Conservation (phyloP, 2,797 vertebrate genomes). For the Natrix natrix region DNA sequence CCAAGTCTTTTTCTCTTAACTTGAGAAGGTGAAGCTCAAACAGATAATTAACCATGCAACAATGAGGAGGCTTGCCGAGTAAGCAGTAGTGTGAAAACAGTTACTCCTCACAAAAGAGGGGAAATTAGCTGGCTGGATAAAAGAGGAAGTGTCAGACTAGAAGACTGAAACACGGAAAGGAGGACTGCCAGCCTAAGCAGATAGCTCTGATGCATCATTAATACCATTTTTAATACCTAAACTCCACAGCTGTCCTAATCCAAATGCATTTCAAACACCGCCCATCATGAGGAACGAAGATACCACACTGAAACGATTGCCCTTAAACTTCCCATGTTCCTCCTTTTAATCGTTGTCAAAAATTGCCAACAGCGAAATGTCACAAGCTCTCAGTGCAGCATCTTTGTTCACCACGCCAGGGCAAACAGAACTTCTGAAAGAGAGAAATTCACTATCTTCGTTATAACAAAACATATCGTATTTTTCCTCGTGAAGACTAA, state of each 20-base stretch:
- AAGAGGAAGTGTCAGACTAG: conserved; percentile 77
- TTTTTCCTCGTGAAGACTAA: conserved; percentile 64
- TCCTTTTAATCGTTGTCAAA: conserved; percentile 55
- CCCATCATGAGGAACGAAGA: conserved; percentile 68
- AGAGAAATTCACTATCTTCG: conserved; percentile 50
- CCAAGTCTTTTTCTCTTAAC: conserved; percentile 48
- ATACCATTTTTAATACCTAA: conserved; percentile 73
- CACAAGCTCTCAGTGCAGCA: conserved; percentile 41
- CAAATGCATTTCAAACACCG: conserved; percentile 68
- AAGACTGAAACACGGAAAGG: conserved; percentile 77
- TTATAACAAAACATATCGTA: conserved; percentile 68
- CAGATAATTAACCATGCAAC: conserved; percentile 81
- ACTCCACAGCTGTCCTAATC: conserved; percentile 71
- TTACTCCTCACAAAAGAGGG: conserved; percentile 79
- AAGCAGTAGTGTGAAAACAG: conserved; percentile 80
- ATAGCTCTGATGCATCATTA: conserved; percentile 74
- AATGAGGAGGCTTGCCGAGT: conserved; percentile 77
- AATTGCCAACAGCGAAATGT: conserved; percentile 53
- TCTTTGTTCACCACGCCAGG: conserved; percentile 62
- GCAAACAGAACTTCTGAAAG: conserved; percentile 50
- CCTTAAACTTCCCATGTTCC: conserved; percentile 65
- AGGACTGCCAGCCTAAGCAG: conserved; percentile 72
- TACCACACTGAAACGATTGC: conserved; percentile 66
- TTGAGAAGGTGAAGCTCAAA: conserved; percentile 74
- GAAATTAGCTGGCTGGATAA: conserved; percentile 79